Evolutionary conservation across 2,888 invertebrate genomes (phyloP).

Genomic region (Lasioglossum villosulum): DNA sequence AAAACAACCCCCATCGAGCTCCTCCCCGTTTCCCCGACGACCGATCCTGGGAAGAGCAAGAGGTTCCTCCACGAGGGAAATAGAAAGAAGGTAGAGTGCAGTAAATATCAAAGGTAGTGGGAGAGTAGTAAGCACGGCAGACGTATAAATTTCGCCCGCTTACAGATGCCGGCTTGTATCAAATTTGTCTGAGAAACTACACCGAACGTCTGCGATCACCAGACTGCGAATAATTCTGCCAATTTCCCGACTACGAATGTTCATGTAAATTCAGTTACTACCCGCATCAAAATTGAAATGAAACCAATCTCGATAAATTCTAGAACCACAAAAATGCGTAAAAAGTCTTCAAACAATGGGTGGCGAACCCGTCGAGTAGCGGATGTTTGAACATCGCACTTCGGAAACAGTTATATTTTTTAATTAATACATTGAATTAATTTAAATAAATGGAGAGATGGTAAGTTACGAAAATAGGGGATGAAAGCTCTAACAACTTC

Average conservation of each 20-base stretch:
- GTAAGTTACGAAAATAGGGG: neutral
- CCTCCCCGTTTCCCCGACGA: constrained; percentile 43
- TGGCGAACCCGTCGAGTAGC: neutral
- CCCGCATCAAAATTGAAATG: neutral
- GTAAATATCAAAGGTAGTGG: constrained; percentile 30
- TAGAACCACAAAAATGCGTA: neutral
- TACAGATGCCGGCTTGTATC: constrained; percentile 26
- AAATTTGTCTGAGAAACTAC: constrained; percentile 2
- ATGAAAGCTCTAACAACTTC: neutral
- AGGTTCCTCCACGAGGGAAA: constrained; percentile 18
- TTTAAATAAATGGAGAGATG: neutral
- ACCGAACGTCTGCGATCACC: neutral
- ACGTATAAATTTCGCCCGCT: constrained; percentile 61
- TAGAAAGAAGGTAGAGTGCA: constrained; percentile 31
- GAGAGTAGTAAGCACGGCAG: constrained; percentile 26
- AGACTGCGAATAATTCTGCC: neutral
- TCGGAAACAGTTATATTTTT: neutral
- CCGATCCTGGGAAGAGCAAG: constrained; percentile 34
- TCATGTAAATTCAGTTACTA: neutral
- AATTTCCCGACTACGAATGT: neutral
- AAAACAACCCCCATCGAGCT: constrained; percentile 57
- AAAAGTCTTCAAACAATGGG: neutral
- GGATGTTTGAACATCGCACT: neutral
- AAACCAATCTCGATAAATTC: neutral
- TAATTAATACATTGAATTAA: neutral